phyloP scores from a whole-genome alignment of 1,140 invertebrate species.

The Anthonomus grandis region DNA sequence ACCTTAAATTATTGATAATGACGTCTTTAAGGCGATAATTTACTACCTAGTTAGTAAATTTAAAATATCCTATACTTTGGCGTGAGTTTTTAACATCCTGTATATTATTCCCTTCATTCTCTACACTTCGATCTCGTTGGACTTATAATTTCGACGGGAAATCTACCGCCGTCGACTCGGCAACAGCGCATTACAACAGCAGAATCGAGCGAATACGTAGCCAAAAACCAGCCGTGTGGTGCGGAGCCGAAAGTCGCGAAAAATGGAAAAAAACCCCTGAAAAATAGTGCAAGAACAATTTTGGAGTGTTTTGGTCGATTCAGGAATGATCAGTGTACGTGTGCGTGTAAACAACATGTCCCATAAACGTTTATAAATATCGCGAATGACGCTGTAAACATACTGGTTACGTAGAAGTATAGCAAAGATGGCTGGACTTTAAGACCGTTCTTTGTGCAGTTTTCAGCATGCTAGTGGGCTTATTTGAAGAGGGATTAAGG shows the following conservation, averaged over 20 bases:
- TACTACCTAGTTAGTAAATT: too few species aligned
- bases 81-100: too few species aligned
- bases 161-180: too few species aligned
- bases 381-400: conserved; percentile 34
- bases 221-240: conserved; percentile 34
- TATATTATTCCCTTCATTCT: too few species aligned
- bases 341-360: conserved; percentile 21
- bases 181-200: too few species aligned
- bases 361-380: conserved; percentile 18
- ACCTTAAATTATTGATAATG: too few species aligned
- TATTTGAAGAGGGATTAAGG: conserved; percentile 35
- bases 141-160: too few species aligned
- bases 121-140: too few species aligned
- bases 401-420: conserved; percentile 29
- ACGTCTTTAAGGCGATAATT: too few species aligned
- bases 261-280: conserved; percentile 27
- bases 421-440: conserved; percentile 47
- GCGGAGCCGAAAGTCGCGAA: conserved; percentile 35
- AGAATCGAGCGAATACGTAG: conserved; percentile 36
- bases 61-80: too few species aligned
- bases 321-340: conserved; percentile 25
- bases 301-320: background rate
- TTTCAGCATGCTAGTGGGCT: conserved; percentile 46
- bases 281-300: conserved; percentile 11
- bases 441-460: conserved; percentile 43